Base-by-base conservation (phyloP, 1,140 invertebrate genomes). In the Subanguina moxae region DNA sequence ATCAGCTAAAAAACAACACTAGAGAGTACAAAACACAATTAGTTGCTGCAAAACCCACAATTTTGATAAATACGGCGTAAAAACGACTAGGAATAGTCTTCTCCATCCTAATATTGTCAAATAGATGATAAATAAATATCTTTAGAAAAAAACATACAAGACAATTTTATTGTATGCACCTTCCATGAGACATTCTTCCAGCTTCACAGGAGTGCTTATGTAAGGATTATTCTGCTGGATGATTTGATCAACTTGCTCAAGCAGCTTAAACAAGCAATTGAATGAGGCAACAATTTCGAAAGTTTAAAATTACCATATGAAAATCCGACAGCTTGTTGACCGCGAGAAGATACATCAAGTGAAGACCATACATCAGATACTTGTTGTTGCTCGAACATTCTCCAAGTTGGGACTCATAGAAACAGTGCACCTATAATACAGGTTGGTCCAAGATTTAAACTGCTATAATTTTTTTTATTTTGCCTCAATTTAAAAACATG, bases 101-200 rank as follows among this genome's bases (percentile, higher is more conserved):
- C 86, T 94, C 89, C 1, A 25, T 52, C 32, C 32, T 38, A 11
- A 38, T 5, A 5, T 38, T 38, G 32, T 38, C 32, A 3, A 38
- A 38, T 38, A 11, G 11, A 38, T 11, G 11, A 5, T 38, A 38
- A 38, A 38, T 38, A 3, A 38, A 11, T 5, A 38, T 38, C 3
- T 38, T 38, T 38, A 5, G 32, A 38, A 38, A 11, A 38, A 38
- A 38, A 38, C 11, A 5, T 90, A 90, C 48, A 91, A 83, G 80
- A 77, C 70, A 21, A 90, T 89, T 85, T 98, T 98, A 83, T 97
- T 97, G 81, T 97, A 99, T 67, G 91, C 93, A 30, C 96, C 95
- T 85, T 98, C 96, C 94, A 98, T 98, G 48, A 98, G 86, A 85
- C 94, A 97, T 82, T 98, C 95, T 80, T 99, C 95, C 72, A 99